These are phyloP conservation scores for Vandiemenella viatica DNA, from an alignment of 2,888 invertebrate species.

Conservation along the genomic window DNA sequence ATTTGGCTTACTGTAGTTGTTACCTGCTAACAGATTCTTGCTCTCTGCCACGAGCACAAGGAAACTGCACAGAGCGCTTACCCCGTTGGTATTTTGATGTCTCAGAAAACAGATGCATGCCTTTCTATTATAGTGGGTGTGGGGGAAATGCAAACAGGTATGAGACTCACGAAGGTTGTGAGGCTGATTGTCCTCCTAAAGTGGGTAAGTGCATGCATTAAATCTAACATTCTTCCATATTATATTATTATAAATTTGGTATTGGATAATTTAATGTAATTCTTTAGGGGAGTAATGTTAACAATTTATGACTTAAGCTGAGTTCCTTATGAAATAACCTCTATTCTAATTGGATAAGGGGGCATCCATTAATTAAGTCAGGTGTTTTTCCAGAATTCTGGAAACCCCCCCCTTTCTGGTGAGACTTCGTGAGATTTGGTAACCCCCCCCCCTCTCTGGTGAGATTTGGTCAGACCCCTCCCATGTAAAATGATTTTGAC, in stretches of 20 bases:
- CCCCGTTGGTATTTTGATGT: slow-evolving; percentile 73
- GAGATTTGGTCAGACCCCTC: too few relatives aligned
- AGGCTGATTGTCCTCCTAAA: slow-evolving; percentile 58
- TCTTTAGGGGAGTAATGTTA: not conserved
- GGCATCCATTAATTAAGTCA: too few relatives aligned
- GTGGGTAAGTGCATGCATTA: slow-evolving; percentile 48
- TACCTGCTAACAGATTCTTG: slow-evolving; percentile 50
- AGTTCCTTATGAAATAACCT: too few relatives aligned
- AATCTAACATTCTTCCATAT: not conserved
- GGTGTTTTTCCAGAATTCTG: too few relatives aligned
- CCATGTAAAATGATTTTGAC: too few relatives aligned
- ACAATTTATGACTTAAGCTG: not conserved
- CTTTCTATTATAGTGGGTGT: slow-evolving; percentile 87
- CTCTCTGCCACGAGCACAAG: slow-evolving; percentile 46
- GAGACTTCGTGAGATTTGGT: too few relatives aligned
- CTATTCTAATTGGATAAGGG: too few relatives aligned
- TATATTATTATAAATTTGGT: not conserved
- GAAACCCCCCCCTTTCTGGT: too few relatives aligned
- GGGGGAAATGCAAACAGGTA: slow-evolving; percentile 81
- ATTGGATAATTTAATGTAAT: not conserved
- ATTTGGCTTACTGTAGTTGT: slow-evolving; percentile 6
- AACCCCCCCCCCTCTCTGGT: too few relatives aligned
- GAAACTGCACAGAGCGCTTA: slow-evolving; percentile 44
- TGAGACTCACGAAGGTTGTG: slow-evolving; percentile 54
- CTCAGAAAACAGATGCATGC: slow-evolving; percentile 70